Percentiles rank a stretch among this genome's conserved stretches.
Conservation (phyloP, 2,797 vertebrate species). For the Chromobotia macracanthus region DNA sequence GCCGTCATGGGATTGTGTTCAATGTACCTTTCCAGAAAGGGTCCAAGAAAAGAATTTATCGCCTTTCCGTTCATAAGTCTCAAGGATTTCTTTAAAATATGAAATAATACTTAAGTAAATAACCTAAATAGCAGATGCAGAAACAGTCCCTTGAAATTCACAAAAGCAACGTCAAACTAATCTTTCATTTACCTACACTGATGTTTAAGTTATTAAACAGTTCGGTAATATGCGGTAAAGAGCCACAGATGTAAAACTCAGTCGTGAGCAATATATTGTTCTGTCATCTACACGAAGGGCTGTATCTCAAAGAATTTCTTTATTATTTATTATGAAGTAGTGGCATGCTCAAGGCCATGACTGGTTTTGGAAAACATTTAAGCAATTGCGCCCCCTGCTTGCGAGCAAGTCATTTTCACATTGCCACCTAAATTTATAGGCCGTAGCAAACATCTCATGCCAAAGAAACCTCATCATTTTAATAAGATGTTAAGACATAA, state of each 20-base stretch:
- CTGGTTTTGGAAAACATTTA: neutral
- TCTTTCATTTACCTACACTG: neutral
- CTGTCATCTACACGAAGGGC: neutral
- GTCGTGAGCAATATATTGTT: neutral
- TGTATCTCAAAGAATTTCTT: neutral
- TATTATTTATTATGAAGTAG: neutral
- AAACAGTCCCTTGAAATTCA: neutral
- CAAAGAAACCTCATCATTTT: no score
- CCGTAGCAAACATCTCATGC: no score
- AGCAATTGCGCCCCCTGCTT: slow-evolving; percentile 27
- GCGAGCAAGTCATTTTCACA: neutral
- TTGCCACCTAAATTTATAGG: neutral
- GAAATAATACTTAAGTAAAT: slow-evolving; percentile 17
- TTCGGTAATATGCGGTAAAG: no score
- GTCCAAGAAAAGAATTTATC: slow-evolving; percentile 47
- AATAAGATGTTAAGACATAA: no score
- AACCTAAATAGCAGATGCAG: slow-evolving; percentile 21
- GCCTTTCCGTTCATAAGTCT: slow-evolving; percentile 49
- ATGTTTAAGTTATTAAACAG: neutral
- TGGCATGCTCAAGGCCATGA: neutral
- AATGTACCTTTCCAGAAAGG: slow-evolving; percentile 47
- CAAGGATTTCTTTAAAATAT: slow-evolving; percentile 23
- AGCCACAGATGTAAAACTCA: neutral
- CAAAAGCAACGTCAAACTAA: neutral
- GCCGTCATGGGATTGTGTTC: slow-evolving; percentile 55